These are phyloP conservation scores for Brassicogethes aeneus DNA, from an alignment of 2,888 invertebrate genomes.

Conservation along the genomic window DNA sequence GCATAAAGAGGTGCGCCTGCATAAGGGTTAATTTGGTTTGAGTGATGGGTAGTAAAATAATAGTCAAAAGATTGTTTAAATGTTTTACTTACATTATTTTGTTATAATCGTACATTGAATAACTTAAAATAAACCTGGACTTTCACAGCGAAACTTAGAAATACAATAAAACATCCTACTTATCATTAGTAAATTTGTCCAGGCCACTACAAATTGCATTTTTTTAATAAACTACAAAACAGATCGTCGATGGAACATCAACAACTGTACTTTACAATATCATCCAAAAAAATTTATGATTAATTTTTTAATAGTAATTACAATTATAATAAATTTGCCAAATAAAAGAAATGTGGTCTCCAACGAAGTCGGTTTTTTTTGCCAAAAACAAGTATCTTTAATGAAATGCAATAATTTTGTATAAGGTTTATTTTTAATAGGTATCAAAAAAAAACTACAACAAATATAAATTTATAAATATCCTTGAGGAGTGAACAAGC, in stretches of 20 bases:
- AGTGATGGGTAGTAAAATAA: no score
- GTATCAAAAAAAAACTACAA: background rate
- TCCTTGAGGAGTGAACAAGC: slow-evolving; percentile 8
- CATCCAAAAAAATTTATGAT: slow-evolving; percentile 1
- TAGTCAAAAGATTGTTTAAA: slow-evolving; percentile 30
- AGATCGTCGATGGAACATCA: background rate
- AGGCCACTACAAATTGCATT: slow-evolving; percentile 35
- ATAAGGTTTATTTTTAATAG: no score
- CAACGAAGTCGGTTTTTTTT: no score
- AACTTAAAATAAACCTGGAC: slow-evolving; percentile 40
- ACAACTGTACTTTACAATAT: background rate
- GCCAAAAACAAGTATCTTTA: no score
- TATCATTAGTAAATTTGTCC: slow-evolving; percentile 29
- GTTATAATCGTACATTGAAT: slow-evolving; percentile 40
- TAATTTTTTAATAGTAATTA: slow-evolving; percentile 8
- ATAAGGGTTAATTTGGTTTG: no score
- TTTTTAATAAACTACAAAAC: slow-evolving; percentile 15
- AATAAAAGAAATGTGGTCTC: no score
- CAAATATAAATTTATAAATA: background rate
- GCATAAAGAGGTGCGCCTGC: no score
- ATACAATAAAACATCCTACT: slow-evolving; percentile 33
- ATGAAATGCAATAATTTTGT: no score
- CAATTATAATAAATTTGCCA: background rate
- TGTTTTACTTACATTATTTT: slow-evolving; percentile 34
- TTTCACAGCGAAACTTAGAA: slow-evolving; percentile 36